These are phyloP conservation scores for Rhopalosiphum padi DNA, from an alignment of 1,140 invertebrate species.

Conservation along the genomic window DNA sequence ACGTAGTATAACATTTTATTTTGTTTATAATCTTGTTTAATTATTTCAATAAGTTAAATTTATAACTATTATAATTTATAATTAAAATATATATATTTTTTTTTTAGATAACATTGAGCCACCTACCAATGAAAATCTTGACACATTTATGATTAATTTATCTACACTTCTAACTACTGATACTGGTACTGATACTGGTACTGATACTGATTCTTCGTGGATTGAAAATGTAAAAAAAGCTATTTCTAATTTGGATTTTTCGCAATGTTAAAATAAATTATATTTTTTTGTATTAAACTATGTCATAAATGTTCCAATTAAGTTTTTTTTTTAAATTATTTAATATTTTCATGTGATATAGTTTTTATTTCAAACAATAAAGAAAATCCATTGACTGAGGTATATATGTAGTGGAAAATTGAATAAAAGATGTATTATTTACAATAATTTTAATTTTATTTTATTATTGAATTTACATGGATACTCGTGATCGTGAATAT, in stretches of 20 bases:
- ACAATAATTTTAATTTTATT: too few species aligned
- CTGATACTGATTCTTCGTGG: not conserved
- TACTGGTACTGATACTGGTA: not conserved
- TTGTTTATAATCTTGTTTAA: not conserved
- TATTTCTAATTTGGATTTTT: slow-evolving; percentile 45
- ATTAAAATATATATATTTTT: not conserved
- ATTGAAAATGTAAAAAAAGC: slow-evolving; percentile 11
- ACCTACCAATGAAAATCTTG: slow-evolving; percentile 39
- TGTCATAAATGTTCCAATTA: not conserved
- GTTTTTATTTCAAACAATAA: not conserved
- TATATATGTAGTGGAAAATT: too few species aligned
- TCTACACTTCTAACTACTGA: not conserved
- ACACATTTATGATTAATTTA: slow-evolving; percentile 26
- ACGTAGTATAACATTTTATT: slow-evolving; percentile 43
- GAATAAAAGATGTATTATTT: too few species aligned
- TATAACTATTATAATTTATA: not conserved
- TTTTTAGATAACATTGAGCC: slow-evolving; percentile 23
- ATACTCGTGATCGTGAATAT: too few species aligned
- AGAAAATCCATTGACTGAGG: too few species aligned
- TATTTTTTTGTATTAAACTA: not conserved
- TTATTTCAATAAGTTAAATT: not conserved
- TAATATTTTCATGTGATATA: not conserved
- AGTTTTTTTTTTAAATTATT: not conserved
- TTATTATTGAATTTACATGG: too few species aligned
- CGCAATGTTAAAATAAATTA: slow-evolving; percentile 14